Conservation (phyloP, 2,113 vertebrate genomes). For the Parus major region DNA sequence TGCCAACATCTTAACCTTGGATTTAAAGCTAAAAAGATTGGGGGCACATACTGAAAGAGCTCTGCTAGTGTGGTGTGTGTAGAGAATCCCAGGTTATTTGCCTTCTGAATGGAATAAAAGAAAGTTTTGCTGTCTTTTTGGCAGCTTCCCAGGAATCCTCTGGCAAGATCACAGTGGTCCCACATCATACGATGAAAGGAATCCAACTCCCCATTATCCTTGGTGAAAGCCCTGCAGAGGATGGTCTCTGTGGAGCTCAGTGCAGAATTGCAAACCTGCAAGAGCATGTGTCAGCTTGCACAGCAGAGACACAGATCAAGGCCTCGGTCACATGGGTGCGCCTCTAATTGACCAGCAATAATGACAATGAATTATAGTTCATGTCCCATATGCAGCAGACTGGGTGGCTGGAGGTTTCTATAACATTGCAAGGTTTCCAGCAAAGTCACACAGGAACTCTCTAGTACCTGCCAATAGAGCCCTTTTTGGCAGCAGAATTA, state of each 20-base stretch:
- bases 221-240: not conserved
- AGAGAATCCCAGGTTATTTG: constrained; percentile 30
- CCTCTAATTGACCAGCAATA: constrained; percentile 23
- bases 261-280: not conserved
- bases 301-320: not conserved
- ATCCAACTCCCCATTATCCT: not conserved
- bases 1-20: constrained; percentile 34
- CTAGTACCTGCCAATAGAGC: not conserved
- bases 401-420: constrained; percentile 3
- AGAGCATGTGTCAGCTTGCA: not conserved
- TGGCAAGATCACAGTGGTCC: not conserved
- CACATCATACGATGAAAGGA: not conserved
- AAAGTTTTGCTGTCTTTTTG: constrained; percentile 25
- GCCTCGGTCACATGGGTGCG: not conserved
- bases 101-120: constrained; percentile 26
- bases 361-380: not conserved
- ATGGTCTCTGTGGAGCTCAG: not conserved
- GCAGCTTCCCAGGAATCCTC: constrained; percentile 22
- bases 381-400: not conserved
- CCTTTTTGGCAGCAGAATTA: not conserved
- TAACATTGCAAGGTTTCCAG: not conserved
- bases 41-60: not conserved
- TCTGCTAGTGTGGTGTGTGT: not conserved
- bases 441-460: constrained; percentile 16
- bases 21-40: not conserved